A percentile compares a stretch with the other conserved stretches of the same genome.
phyloP scores from a whole-genome alignment of 2,888 invertebrate species.

The Chironomus tentans region DNA sequence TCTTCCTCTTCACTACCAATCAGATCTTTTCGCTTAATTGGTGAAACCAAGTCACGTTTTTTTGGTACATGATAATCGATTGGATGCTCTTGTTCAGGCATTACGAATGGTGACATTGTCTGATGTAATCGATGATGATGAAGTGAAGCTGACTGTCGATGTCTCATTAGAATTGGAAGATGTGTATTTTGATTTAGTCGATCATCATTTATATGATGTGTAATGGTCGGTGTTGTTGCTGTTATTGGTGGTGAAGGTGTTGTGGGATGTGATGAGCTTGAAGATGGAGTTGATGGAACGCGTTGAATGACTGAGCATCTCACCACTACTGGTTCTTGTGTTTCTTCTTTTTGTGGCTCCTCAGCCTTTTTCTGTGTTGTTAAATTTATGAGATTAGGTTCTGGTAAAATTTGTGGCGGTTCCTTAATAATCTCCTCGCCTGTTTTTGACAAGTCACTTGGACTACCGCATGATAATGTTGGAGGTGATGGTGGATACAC shows the following conservation, averaged over 20 bases:
- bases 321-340: slow-evolving; percentile 46
- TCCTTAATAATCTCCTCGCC: slow-evolving; percentile 49
- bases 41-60: slow-evolving; percentile 50
- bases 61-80: slow-evolving; percentile 84
- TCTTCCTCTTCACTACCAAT: slow-evolving; percentile 51
- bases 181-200: not conserved
- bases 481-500: slow-evolving; percentile 52
- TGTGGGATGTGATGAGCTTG: no score
- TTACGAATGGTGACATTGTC: not conserved
- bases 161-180: not conserved
- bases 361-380: slow-evolving; percentile 36
- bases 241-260: not conserved
- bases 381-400: slow-evolving; percentile 51
- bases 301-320: slow-evolving; percentile 76
- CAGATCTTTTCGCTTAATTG: not conserved
- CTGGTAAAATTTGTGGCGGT: slow-evolving; percentile 57
- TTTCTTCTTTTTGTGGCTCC: slow-evolving; percentile 41
- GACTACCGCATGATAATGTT: slow-evolving; percentile 28
- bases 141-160: not conserved
- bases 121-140: not conserved
- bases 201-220: no score
- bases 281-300: slow-evolving; percentile 47
- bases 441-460: slow-evolving; percentile 39
- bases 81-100: slow-evolving; percentile 72
- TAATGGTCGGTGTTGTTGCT: not conserved